phyloP scores from a whole-genome alignment of 2,888 invertebrate genomes.

The Drosophila testacea region DNA sequence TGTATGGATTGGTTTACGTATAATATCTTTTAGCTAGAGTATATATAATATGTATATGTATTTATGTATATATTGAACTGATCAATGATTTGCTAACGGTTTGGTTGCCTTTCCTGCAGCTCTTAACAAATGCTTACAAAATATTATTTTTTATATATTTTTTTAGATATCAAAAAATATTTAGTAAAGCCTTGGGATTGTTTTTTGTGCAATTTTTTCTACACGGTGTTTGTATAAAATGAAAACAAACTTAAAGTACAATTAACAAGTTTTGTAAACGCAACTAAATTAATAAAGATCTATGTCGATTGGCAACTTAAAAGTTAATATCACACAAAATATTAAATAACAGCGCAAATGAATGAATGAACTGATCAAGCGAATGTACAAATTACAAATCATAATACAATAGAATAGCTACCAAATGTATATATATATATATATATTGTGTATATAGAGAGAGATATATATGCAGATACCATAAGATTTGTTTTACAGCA shows the following conservation, averaged over 20 bases:
- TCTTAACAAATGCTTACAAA: constrained; percentile 56
- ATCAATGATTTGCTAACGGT: constrained; percentile 55
- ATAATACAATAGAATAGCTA: constrained; percentile 43
- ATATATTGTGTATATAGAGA: constrained; percentile 21
- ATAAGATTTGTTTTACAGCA: constrained; percentile 30
- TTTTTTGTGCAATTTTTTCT: constrained; percentile 75
- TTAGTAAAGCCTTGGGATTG: constrained; percentile 59
- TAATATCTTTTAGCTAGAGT: constrained; percentile 50
- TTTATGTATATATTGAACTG: constrained; percentile 36
- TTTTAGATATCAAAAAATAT: constrained; percentile 46
- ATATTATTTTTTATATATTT: constrained; percentile 37
- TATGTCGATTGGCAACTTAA: constrained; percentile 60
- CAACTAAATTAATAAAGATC: constrained; percentile 27
- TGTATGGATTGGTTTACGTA: constrained; percentile 24
- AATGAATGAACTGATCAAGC: constrained; percentile 53
- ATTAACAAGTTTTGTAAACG: constrained; percentile 27
- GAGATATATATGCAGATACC: constrained; percentile 26
- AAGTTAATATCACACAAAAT: constrained; percentile 72
- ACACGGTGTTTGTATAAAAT: constrained; percentile 61
- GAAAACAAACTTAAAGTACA: constrained; percentile 23
- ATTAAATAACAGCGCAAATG: constrained; percentile 64
- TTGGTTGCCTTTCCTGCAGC: constrained; percentile 45
- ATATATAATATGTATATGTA: constrained; percentile 23
- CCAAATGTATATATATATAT: constrained; percentile 25
- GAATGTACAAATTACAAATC: constrained; percentile 56